These are phyloP conservation scores for Oasisia sp. DNA, from an alignment of 2,888 invertebrate species.

Conservation along the genomic window DNA sequence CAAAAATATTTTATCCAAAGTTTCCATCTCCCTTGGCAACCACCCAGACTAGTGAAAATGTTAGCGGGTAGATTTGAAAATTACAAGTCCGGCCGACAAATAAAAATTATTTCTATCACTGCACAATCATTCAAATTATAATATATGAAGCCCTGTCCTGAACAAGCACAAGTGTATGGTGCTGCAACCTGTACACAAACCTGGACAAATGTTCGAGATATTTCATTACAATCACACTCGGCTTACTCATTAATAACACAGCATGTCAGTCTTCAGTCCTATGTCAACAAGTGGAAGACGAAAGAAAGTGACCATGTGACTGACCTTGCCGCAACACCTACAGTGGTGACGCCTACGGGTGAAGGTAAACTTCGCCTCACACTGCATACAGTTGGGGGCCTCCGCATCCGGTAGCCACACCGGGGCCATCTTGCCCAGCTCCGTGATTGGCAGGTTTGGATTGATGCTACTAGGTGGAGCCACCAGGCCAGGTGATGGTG, in stretches of 20 bases:
- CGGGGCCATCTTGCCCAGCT: constrained; percentile 80
- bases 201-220: background rate
- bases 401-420: constrained; percentile 89
- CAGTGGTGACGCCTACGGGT: constrained; percentile 85
- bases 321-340: constrained; percentile 83
- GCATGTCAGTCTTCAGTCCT: background rate
- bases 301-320: constrained; percentile 17
- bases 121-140: no score
- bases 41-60: no score
- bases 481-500: constrained; percentile 14
- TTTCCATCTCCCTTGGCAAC: no score
- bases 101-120: no score
- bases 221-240: background rate
- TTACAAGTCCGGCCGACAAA: no score
- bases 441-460: constrained; percentile 39
- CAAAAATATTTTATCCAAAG: no score
- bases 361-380: constrained; percentile 82
- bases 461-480: constrained; percentile 40
- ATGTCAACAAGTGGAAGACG: background rate
- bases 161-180: no score
- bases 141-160: no score
- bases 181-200: background rate
- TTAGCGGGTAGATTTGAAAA: no score
- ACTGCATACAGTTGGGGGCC: constrained; percentile 84
- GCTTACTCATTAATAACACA: background rate